These are phyloP conservation scores for Dipodomys merriami DNA, from an alignment of 2,113 vertebrate genomes.

Conservation along the genomic window DNA sequence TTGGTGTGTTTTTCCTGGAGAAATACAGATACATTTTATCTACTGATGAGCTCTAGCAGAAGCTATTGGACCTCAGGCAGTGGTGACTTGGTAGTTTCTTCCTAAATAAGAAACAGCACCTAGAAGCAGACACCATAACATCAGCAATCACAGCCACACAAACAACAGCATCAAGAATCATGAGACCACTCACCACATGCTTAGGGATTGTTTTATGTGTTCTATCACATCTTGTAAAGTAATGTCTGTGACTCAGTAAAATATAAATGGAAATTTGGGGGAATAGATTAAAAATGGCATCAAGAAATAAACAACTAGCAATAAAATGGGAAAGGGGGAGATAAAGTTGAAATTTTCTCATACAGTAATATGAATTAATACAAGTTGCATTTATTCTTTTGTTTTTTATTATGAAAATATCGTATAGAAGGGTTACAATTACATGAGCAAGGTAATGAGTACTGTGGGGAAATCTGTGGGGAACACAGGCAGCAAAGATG, in stretches of 20 bases:
- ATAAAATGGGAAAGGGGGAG: neutral
- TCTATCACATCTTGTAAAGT: neutral
- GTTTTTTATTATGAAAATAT: too few relatives aligned
- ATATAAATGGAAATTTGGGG: neutral
- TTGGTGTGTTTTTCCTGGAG: constrained; percentile 19
- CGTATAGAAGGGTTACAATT: too few relatives aligned
- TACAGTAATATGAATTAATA: neutral
- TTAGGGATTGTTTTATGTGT: neutral
- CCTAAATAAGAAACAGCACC: neutral
- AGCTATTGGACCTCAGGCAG: neutral
- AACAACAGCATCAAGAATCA: neutral
- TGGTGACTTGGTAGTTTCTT: neutral
- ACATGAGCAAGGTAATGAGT: too few relatives aligned
- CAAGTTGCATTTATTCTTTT: neutral
- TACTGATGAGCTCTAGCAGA: constrained; percentile 8
- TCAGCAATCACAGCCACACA: neutral
- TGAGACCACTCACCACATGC: neutral
- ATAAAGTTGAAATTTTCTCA: neutral
- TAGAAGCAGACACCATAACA: neutral
- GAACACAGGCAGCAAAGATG: too few relatives aligned
- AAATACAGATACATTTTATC: constrained; percentile 42
- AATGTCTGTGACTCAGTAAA: neutral
- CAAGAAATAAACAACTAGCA: neutral
- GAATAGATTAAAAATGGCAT: neutral
- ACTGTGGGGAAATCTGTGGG: too few relatives aligned